Evolutionary conservation across 2,113 vertebrate species (phyloP), one percentile per base, ranked within the genome.

Genomic region (Callaeas wilsoni): DNA sequence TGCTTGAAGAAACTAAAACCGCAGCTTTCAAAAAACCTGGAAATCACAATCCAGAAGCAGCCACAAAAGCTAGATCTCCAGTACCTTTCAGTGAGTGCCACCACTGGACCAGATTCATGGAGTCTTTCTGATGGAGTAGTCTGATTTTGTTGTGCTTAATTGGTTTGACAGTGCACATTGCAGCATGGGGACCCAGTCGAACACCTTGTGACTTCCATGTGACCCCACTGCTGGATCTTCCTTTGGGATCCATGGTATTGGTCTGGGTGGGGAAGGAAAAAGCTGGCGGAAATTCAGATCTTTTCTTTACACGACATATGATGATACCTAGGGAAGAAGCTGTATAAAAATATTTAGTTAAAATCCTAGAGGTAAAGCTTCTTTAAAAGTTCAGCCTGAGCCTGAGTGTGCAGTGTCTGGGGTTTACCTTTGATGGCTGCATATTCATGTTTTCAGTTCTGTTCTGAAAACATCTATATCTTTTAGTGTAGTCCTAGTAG

Each of bases 131-230:
- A 15, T 37, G n/a, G 6, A 65, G 27, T 20, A 0, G 14, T 29
- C 22, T 65, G 12, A 27, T 41, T 64, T 59, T 76, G 16, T 35
- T 67, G 27, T 12, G 21, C 57, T 76, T 57, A 35, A 12, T 42
- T 57, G 50, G 26, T 55, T 71, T 55, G 59, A 32, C n/a, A 49
- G 15, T 35, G 46, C 7, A 0, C 14, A 16, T 18, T 35, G 60
- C 74, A 70, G 20, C 10, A 14, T 1, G 9, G 59, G 11, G 12
- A 65, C n/a, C 1, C 8, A 50, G 20, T 0, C 73, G n/a, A 73
- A 39, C 4, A 14, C 16, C 18, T 46, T 0, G 0, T 69, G 47
- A 20, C 11, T 82, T 73, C 16, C 17, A 5, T 16, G 22, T 63
- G 29, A 7, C 13, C 11, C 10, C 9, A 25, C 27, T 70, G 29